Evolutionary conservation across 2,113 vertebrate species (phyloP), one percentile per base, ranked within the genome.

Genomic region (Hemiprocne comata): DNA sequence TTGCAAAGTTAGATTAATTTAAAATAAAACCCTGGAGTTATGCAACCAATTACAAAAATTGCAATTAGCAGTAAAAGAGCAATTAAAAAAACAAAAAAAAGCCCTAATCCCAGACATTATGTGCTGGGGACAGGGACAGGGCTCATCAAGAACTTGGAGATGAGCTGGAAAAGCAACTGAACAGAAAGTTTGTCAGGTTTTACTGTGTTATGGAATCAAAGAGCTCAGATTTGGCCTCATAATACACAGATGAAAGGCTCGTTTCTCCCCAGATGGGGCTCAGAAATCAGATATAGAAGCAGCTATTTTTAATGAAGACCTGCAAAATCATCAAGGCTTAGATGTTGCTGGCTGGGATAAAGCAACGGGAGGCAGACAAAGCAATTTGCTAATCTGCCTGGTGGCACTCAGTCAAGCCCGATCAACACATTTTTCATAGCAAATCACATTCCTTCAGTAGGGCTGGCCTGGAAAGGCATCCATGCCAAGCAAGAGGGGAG

Each of bases 341-440:
- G 90, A 96, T 77, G 79, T 69, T 94, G 69, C 94, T 95, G 83
- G 83, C 95, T 96, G 94, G 93, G 91, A 87, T 61, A 72, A 94
- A 86, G 71, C 66, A 80, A 84, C 33, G 40, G 72, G 88, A 82
- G 71, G 86, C 71, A 94, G 84, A 87, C 77, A 29, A 80, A 79
- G 79, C 67, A 84, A 88, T 93, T 88, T 71, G 76, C 42, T 93
- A 91, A 97, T 95, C 88, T 92, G 87, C 66, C 80, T 90, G 69
- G 69, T 93, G 83, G 92, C 91, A 93, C 72, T 73, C 89, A 91
- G 86, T 94, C 85, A 95, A 86, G 77, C 42, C 76, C n/a, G 51
- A 90, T 93, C 90, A 86, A 93, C 92, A 84, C 82, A 94, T 97
- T 95, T 96, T 95, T 96, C 94, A 97, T 31, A 85, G 93, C 88